Evolutionary conservation across 2,113 vertebrate species (phyloP).

Genomic region (Lanius ludovicianus): DNA sequence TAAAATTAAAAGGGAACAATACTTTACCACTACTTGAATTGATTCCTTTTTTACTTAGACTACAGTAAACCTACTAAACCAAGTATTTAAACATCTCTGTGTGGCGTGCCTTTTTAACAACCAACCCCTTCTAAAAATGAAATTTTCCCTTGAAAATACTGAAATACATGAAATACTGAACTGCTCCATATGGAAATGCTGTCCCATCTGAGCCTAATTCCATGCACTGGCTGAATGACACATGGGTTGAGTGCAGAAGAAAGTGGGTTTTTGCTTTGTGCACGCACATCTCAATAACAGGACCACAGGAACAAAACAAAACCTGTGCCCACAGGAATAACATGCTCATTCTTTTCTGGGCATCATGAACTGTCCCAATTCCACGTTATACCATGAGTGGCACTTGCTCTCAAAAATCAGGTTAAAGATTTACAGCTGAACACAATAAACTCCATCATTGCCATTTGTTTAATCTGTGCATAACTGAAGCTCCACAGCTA

Average conservation of each 20-base stretch:
- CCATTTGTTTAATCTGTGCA: constrained; percentile 1
- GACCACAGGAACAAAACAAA: neutral
- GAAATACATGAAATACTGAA: accelerated
- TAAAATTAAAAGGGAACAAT: neutral
- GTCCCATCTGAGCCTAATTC: neutral
- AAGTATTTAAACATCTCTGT: neutral
- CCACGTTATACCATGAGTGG: neutral
- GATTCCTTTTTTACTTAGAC: neutral
- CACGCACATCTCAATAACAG: neutral
- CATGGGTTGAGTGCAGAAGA: neutral
- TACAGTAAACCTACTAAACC: neutral
- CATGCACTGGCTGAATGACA: neutral
- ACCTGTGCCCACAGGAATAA: neutral
- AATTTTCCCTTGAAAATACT: neutral
- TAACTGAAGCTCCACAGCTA: neutral
- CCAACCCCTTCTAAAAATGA: neutral
- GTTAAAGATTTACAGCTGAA: constrained; percentile 8
- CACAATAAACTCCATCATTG: neutral
- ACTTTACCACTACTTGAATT: neutral
- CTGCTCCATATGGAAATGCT: neutral
- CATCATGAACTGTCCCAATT: neutral
- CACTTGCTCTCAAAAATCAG: constrained; percentile 6
- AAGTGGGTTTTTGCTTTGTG: neutral
- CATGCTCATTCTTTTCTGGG: neutral
- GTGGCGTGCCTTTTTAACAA: neutral